Conservation (phyloP, 2,113 vertebrate genomes). For the Columba janthina region DNA sequence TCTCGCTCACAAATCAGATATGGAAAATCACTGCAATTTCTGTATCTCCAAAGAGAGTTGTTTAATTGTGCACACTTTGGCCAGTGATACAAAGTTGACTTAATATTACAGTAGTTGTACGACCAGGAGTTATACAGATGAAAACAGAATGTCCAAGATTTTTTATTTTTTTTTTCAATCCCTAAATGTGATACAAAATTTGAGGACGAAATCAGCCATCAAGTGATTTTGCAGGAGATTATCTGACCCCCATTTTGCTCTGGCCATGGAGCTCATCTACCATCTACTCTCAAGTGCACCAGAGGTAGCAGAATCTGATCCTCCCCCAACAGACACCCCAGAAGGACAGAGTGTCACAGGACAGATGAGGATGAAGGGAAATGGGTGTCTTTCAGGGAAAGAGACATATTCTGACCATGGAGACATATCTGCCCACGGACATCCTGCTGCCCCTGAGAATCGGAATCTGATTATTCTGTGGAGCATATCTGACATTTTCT, state of each 20-base stretch:
- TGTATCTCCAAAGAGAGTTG: not conserved
- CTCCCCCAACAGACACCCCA: fast-evolving
- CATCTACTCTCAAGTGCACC: fast-evolving
- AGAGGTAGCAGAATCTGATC: not conserved
- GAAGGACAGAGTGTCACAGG: fast-evolving
- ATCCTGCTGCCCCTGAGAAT: not conserved
- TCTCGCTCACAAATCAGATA: not conserved
- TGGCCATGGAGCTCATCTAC: not conserved
- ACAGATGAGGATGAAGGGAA: not conserved
- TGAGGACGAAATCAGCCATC: not conserved
- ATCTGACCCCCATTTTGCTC: not conserved
- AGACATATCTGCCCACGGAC: not conserved
- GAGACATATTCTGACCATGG: not conserved
- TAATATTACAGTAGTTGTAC: not conserved
- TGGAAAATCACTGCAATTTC: not conserved
- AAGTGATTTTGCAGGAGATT: not conserved
- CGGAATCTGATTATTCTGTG: not conserved
- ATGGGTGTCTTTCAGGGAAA: not conserved
- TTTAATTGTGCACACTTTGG: not conserved
- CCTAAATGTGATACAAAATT: not conserved
- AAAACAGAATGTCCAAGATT: not conserved
- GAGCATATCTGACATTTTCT: not conserved
- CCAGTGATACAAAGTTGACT: not conserved
- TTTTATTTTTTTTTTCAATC: not conserved
- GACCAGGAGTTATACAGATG: not conserved